These are phyloP conservation scores for Oreochromis grahami DNA, from an alignment of 2,797 vertebrate species.

Conservation along the genomic window DNA sequence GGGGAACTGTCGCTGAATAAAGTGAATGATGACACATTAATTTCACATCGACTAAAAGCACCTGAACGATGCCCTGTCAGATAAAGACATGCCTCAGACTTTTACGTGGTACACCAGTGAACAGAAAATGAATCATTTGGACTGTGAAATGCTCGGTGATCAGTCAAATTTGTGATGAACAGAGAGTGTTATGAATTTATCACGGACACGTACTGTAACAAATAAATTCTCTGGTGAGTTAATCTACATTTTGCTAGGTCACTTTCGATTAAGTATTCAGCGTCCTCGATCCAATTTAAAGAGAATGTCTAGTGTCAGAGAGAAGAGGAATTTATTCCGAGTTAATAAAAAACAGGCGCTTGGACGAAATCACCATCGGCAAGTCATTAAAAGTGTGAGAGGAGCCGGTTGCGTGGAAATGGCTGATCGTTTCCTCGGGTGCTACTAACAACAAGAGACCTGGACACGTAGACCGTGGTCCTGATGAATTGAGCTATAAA, in stretches of 20 bases:
- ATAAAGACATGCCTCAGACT: conserved; percentile 7
- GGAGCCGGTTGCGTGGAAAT: conserved; percentile 52
- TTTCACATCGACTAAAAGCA: neutral
- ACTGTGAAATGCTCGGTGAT: conserved; percentile 24
- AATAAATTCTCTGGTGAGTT: conserved; percentile 53
- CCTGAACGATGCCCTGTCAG: neutral
- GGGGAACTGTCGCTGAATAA: neutral
- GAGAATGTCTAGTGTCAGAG: conserved; percentile 53
- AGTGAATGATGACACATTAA: neutral
- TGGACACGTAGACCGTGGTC: conserved; percentile 47
- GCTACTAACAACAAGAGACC: conserved; percentile 63
- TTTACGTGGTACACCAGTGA: conserved; percentile 6
- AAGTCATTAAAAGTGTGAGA: conserved; percentile 72
- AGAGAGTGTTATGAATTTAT: conserved; percentile 39
- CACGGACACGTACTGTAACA: conserved; percentile 50
- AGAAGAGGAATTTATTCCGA: conserved; percentile 63
- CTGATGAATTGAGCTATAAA: conserved; percentile 73
- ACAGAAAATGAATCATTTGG: conserved; percentile 32
- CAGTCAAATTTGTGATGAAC: conserved; percentile 46
- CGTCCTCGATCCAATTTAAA: conserved; percentile 63
- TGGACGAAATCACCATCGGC: conserved; percentile 64
- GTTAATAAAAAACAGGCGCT: conserved; percentile 62
- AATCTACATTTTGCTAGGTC: conserved; percentile 59
- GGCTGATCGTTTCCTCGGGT: conserved; percentile 60
- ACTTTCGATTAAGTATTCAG: conserved; percentile 61